Percentiles rank a stretch among this genome's conserved stretches.
Evolutionary conservation across 2,888 invertebrate genomes (phyloP).

Genomic region (Apamea crenata): DNA sequence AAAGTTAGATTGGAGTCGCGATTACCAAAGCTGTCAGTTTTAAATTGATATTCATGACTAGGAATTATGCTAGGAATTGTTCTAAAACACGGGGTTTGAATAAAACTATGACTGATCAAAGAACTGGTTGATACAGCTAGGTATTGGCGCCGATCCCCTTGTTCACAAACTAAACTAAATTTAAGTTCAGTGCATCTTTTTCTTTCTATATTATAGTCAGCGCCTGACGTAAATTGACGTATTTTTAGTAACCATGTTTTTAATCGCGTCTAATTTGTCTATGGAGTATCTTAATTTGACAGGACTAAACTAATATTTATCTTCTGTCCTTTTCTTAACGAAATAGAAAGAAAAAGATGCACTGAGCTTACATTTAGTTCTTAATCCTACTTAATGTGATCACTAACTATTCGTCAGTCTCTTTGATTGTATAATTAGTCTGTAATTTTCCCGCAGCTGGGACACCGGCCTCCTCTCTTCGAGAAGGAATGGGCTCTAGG

Average conservation of each 20-base stretch:
- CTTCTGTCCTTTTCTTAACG: too few species aligned
- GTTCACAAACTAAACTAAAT: too few species aligned
- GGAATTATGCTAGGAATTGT: background rate
- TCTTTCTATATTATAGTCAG: too few species aligned
- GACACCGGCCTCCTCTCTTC: background rate
- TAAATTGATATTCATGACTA: conserved; percentile 10
- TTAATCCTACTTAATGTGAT: background rate
- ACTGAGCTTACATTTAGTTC: too few species aligned
- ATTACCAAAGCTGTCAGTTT: conserved; percentile 5
- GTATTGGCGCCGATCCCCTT: too few species aligned
- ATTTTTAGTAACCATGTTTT: too few species aligned
- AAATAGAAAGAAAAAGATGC: too few species aligned
- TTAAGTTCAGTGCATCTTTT: too few species aligned
- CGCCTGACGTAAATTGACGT: too few species aligned
- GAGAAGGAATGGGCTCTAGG: background rate
- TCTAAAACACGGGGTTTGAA: background rate
- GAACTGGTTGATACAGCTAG: background rate
- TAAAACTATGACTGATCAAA: conserved; percentile 4
- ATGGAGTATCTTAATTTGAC: too few species aligned
- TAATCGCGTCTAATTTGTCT: too few species aligned
- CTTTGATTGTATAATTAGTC: background rate
- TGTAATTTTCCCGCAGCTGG: background rate
- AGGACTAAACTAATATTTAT: too few species aligned
- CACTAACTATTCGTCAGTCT: background rate
- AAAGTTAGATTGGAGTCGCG: background rate